Percentiles rank a stretch among this genome's conserved stretches.
Evolutionary conservation across 1,140 invertebrate species (phyloP).

Genomic region (Leptopilina clavipes): DNA sequence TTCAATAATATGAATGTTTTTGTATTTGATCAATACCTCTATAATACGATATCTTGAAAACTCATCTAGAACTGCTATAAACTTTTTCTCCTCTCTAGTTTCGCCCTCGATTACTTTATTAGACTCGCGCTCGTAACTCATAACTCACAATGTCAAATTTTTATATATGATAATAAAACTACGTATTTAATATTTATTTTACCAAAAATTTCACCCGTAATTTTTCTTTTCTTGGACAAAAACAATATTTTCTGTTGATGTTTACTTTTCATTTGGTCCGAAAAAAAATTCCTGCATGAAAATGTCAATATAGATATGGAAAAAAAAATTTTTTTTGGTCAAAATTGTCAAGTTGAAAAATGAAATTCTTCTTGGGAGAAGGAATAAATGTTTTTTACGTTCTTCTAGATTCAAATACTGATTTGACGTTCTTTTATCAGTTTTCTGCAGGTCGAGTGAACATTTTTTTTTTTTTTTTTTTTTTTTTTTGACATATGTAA

Average conservation of each 20-base stretch:
- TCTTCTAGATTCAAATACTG: not conserved
- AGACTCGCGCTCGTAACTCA: not conserved
- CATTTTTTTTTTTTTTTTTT: conserved; percentile 4
- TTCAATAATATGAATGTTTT: not conserved
- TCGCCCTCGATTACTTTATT: conserved; percentile 1
- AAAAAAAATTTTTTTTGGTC: too few species aligned
- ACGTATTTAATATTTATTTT: not conserved
- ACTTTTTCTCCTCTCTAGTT: not conserved
- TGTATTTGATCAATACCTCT: conserved; percentile 25
- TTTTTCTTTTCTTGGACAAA: too few species aligned
- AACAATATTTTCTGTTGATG: too few species aligned
- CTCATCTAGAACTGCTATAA: conserved; percentile 3
- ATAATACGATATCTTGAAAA: not conserved
- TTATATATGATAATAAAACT: not conserved
- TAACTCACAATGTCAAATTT: conserved; percentile 2
- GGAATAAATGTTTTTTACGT: too few species aligned
- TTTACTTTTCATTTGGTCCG: too few species aligned
- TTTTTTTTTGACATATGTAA: conserved; percentile 23
- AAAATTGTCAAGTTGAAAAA: too few species aligned
- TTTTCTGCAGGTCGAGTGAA: not conserved
- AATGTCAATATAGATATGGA: too few species aligned
- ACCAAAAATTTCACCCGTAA: not conserved
- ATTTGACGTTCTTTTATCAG: conserved; percentile 2
- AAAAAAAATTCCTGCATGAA: too few species aligned
- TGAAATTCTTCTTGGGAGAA: too few species aligned